These are phyloP conservation scores for Vireo altiloquus DNA, from an alignment of 2,113 vertebrate species.

Conservation along the genomic window DNA sequence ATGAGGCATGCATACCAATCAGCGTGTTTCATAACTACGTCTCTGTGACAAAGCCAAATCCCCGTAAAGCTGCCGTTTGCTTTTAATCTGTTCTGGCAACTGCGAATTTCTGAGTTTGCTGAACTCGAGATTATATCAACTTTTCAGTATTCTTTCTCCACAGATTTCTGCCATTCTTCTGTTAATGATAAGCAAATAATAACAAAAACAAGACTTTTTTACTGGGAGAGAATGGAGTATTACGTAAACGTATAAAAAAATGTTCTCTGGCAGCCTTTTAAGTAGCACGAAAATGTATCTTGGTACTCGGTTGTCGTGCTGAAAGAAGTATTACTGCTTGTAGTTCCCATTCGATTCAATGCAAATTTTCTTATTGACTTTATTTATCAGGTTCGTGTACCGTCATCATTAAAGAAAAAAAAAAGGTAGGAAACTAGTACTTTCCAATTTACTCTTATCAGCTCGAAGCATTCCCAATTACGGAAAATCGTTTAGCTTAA, in stretches of 20 bases:
- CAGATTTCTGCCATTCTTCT: background rate
- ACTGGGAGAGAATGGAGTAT: background rate
- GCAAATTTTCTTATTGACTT: background rate
- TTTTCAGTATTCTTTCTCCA: background rate
- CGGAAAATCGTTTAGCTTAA: constrained; percentile 11
- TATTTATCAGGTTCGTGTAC: background rate
- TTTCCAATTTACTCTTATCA: constrained; percentile 47
- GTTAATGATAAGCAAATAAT: background rate
- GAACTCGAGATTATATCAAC: background rate
- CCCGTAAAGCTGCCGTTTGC: background rate
- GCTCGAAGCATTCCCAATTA: constrained; percentile 29
- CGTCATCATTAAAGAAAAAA: background rate
- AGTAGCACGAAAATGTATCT: background rate
- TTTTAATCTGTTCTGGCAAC: background rate
- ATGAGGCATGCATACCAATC: background rate
- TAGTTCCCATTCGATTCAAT: background rate
- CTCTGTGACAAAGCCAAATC: constrained; percentile 27
- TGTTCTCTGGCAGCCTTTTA: background rate
- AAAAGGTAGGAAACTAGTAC: background rate
- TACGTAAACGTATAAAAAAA: background rate
- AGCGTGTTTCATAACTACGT: constrained; percentile 15
- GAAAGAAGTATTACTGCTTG: background rate
- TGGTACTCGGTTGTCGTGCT: background rate
- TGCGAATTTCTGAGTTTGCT: background rate
- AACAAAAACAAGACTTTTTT: background rate